These are phyloP conservation scores for Steromphala cineraria DNA, from an alignment of 2,888 invertebrate species.

Conservation along the genomic window DNA sequence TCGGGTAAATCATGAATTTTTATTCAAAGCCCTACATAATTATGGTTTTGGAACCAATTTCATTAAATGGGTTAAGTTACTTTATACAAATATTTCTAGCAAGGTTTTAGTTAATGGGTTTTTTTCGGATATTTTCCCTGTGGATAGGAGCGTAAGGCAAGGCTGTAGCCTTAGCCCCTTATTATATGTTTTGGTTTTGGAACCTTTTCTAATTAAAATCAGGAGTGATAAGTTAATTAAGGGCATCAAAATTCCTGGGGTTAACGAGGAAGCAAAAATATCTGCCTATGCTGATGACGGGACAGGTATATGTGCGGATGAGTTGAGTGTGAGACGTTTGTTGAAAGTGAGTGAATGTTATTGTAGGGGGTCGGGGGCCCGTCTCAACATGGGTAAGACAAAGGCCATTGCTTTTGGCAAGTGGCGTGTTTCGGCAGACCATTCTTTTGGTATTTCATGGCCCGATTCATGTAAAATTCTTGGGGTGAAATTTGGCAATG, in stretches of 20 bases:
- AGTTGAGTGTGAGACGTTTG: conserved; percentile 1
- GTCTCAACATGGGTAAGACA: conserved; percentile 22
- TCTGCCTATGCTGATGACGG: conserved; percentile 32
- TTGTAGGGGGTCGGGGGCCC: conserved; percentile 11
- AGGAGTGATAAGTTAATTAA: background rate
- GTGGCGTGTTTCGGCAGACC: conserved; percentile 13
- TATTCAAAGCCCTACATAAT: conserved; percentile 35
- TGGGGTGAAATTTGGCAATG: conserved; percentile 35
- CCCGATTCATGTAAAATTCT: conserved; percentile 36
- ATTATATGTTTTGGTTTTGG: conserved; percentile 17
- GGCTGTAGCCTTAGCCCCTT: conserved; percentile 19
- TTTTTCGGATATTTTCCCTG: conserved; percentile 28
- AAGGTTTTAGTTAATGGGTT: conserved; percentile 39
- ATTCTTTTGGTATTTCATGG: conserved; percentile 32
- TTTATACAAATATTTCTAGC: conserved; percentile 41
- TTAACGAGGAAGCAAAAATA: conserved; percentile 22
- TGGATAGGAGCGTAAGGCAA: conserved; percentile 8
- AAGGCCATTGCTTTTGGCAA: conserved; percentile 16
- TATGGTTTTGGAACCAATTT: conserved; percentile 45
- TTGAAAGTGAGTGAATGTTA: conserved; percentile 12
- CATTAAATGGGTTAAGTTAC: conserved; percentile 41
- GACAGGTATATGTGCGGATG: conserved; percentile 10
- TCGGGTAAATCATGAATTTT: conserved; percentile 40
- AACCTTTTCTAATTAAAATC: conserved; percentile 18
- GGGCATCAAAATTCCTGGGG: background rate